Percentiles rank a stretch among this genome's conserved stretches.
phyloP scores from a whole-genome alignment of 1,140 invertebrate genomes.

The Bombus breviceps region DNA sequence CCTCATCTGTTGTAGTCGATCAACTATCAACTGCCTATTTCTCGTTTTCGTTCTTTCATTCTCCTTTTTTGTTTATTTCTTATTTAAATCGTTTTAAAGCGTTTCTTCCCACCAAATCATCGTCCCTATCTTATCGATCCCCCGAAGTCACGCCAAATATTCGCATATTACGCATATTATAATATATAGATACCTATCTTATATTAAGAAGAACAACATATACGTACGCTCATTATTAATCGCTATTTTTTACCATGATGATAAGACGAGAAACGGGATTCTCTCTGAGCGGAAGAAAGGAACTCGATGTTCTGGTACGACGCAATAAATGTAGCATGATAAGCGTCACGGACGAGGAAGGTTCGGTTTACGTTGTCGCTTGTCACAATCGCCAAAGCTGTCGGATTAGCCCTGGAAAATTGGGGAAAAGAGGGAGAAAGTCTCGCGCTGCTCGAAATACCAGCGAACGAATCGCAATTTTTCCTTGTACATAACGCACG shows the following conservation, averaged over 20 bases:
- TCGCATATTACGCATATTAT: conserved; percentile 56
- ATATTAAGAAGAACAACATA: conserved; percentile 59
- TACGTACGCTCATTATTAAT: conserved; percentile 63
- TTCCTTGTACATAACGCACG: conserved; percentile 58
- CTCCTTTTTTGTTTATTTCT: background rate
- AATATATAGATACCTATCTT: conserved; percentile 57
- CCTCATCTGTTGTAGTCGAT: background rate
- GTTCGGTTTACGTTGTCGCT: conserved; percentile 53
- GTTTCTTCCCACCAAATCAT: conserved; percentile 13
- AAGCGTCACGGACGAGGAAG: background rate
- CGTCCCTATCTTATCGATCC: conserved; percentile 53
- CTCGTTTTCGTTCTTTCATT: no score
- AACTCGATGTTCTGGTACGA: background rate
- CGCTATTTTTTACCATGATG: conserved; percentile 66
- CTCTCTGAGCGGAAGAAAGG: conserved; percentile 11
- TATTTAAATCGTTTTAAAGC: background rate
- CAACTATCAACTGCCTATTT: background rate
- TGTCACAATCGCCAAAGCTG: conserved; percentile 61
- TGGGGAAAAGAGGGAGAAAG: conserved; percentile 23
- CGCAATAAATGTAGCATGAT: background rate
- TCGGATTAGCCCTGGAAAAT: conserved; percentile 13
- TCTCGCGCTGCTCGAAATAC: background rate
- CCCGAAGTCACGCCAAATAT: conserved; percentile 69
- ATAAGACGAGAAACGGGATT: conserved; percentile 33
- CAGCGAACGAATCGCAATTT: conserved; percentile 14